Evolutionary conservation across 2,113 vertebrate genomes (phyloP).

Genomic region (Rafetus swinhoei): DNA sequence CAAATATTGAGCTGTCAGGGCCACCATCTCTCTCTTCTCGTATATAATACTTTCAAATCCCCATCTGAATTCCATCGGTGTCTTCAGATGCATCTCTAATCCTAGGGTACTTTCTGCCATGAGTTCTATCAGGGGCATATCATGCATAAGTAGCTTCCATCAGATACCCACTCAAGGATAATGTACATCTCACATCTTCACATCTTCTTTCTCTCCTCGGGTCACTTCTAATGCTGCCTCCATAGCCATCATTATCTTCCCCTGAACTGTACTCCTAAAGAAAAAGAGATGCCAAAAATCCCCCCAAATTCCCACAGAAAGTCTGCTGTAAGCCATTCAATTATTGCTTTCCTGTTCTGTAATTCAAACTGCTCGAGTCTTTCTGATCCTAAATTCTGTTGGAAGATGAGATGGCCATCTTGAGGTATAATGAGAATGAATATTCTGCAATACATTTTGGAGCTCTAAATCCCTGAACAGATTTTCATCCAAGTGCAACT

Average conservation of each 20-base stretch:
- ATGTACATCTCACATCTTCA: not conserved
- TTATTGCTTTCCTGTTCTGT: not conserved
- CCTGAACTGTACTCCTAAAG: not conserved
- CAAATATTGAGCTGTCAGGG: not conserved
- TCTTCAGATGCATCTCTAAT: not conserved
- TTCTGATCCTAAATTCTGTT: not conserved
- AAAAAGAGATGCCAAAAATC: not conserved
- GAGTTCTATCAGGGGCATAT: not conserved
- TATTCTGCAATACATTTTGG: slow-evolving; percentile 13
- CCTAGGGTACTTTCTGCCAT: not conserved
- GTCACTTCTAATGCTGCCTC: not conserved
- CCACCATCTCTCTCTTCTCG: not conserved
- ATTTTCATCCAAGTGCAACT: slow-evolving; percentile 24
- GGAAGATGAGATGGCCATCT: slow-evolving; percentile 20
- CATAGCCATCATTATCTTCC: not conserved
- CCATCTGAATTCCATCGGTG: not conserved
- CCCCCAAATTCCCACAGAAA: not conserved
- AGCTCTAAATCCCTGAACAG: slow-evolving; percentile 25
- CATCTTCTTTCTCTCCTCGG: not conserved
- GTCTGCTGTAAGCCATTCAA: not conserved
- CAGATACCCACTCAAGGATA: not conserved
- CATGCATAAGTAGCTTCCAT: not conserved
- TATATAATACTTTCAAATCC: not conserved
- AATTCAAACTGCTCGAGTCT: not conserved
- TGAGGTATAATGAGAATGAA: slow-evolving; percentile 1